A percentile compares a stretch with the other conserved stretches of the same genome.
Conservation (phyloP, 1,140 invertebrate genomes). For the Drosophila kanapiae region DNA sequence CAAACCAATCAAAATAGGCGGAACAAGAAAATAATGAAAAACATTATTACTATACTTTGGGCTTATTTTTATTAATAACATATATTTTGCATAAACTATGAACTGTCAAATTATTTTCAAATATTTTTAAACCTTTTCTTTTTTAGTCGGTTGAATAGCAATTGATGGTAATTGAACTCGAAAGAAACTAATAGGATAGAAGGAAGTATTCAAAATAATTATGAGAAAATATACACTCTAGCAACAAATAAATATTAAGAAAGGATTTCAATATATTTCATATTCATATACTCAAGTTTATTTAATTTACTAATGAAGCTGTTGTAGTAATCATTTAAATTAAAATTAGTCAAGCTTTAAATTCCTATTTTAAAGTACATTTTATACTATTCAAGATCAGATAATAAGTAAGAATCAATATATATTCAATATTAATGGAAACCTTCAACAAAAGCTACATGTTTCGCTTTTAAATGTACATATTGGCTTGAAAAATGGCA, state of each 20-base stretch:
- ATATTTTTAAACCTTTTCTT: not conserved
- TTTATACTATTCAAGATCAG: not conserved
- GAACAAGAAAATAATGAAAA: not conserved
- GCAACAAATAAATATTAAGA: not conserved
- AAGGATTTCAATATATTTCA: too few species aligned
- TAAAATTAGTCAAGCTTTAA: not conserved
- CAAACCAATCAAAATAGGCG: slow-evolving; percentile 8
- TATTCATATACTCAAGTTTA: too few species aligned
- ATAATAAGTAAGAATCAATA: not conserved
- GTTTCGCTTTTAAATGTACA: not conserved
- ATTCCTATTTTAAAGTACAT: not conserved
- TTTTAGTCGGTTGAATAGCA: not conserved
- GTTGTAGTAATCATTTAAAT: too few species aligned
- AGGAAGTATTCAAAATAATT: not conserved
- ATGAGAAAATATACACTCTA: not conserved
- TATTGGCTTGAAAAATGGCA: not conserved
- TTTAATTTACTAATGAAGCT: too few species aligned
- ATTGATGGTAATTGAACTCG: not conserved
- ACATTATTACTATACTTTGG: not conserved
- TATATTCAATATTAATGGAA: not conserved
- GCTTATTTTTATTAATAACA: not conserved
- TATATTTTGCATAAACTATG: too few species aligned
- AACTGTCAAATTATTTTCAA: too few species aligned
- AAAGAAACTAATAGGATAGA: not conserved
- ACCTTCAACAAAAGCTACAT: not conserved